Percentiles rank a stretch among this genome's conserved stretches.
Evolutionary conservation across 2,888 invertebrate genomes (phyloP).

Genomic region (Aromia moschata): DNA sequence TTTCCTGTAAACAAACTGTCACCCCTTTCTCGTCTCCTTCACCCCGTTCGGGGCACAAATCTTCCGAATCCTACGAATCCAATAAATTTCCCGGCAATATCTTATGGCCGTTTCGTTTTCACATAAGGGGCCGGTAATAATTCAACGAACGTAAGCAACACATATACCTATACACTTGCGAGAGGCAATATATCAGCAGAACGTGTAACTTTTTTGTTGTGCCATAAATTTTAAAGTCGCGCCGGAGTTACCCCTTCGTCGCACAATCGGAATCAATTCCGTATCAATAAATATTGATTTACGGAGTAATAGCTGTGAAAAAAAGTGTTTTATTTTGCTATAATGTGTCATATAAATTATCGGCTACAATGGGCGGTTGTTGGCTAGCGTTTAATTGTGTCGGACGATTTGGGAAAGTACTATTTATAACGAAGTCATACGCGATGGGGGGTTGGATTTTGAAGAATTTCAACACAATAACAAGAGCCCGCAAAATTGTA

Average conservation of each 20-base stretch:
- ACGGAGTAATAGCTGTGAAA: slow-evolving; percentile 57
- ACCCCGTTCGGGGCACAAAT: neutral
- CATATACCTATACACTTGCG: slow-evolving; percentile 57
- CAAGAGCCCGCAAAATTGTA: too few species aligned
- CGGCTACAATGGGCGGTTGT: slow-evolving; percentile 32
- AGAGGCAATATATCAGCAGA: slow-evolving; percentile 49
- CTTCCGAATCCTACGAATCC: neutral
- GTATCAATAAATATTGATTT: slow-evolving; percentile 61
- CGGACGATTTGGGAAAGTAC: slow-evolving; percentile 30
- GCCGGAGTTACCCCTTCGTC: slow-evolving; percentile 44
- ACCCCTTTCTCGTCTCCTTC: neutral
- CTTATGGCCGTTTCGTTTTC: slow-evolving; percentile 41
- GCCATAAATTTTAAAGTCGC: slow-evolving; percentile 57
- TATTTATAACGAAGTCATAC: slow-evolving; percentile 33
- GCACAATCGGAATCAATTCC: slow-evolving; percentile 56
- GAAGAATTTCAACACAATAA: too few species aligned
- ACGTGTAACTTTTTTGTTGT: slow-evolving; percentile 42
- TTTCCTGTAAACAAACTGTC: too few species aligned
- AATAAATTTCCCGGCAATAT: slow-evolving; percentile 37
- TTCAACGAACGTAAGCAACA: slow-evolving; percentile 51
- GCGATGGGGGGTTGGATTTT: too few species aligned
- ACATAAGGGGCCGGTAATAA: slow-evolving; percentile 46
- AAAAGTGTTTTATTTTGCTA: slow-evolving; percentile 60
- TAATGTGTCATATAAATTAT: slow-evolving; percentile 58
- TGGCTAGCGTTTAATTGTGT: slow-evolving; percentile 21